Evolutionary conservation across 2,113 vertebrate genomes (phyloP).

Genomic region (Lycaon pictus): DNA sequence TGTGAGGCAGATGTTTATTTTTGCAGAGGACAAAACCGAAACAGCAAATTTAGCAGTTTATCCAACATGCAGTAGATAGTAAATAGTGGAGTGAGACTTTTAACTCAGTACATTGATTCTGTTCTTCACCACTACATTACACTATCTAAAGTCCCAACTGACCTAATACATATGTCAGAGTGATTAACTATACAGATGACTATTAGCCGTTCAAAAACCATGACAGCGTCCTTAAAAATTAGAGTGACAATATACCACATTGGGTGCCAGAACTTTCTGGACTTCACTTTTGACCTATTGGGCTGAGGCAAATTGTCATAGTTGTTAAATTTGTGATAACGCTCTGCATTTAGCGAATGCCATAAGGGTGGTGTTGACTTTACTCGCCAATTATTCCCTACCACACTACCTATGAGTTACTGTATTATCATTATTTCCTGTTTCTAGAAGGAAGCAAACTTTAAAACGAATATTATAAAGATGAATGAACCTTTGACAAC

Average conservation of each 20-base stretch:
- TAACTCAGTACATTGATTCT: slow-evolving; percentile 22
- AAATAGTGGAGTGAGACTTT: slow-evolving; percentile 11
- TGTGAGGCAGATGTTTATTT: neutral
- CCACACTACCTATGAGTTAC: neutral
- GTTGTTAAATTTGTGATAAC: neutral
- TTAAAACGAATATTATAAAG: slow-evolving; percentile 6
- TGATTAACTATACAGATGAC: neutral
- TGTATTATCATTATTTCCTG: neutral
- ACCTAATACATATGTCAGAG: neutral
- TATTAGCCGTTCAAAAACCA: neutral
- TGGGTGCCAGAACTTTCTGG: neutral
- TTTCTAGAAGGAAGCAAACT: slow-evolving; percentile 24
- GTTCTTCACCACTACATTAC: neutral
- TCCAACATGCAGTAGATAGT: neutral
- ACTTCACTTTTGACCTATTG: slow-evolving; percentile 7
- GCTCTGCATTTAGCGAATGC: neutral
- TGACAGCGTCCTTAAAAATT: neutral
- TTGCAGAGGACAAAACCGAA: slow-evolving; percentile 16
- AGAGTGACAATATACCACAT: neutral
- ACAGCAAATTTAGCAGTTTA: neutral
- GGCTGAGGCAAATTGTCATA: neutral
- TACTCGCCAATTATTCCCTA: neutral
- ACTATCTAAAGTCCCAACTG: neutral
- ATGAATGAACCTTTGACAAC: slow-evolving; percentile 35
- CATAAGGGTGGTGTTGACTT: neutral